Conservation (phyloP, 2,797 vertebrate genomes). For the Gymnocypris eckloni region DNA sequence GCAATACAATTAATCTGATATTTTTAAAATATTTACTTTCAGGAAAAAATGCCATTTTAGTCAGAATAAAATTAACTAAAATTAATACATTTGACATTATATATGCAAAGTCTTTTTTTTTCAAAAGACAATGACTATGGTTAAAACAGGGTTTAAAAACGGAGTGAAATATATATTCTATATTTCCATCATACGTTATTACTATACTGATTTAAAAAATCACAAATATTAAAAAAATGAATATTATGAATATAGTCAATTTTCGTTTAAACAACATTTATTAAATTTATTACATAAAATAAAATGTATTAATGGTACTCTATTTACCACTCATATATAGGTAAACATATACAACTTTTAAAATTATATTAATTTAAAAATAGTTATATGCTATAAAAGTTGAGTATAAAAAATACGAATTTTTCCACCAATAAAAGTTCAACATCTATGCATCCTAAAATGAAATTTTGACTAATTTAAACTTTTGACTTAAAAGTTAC, state of each 20-base stretch:
- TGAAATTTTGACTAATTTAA: not conserved
- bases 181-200: not conserved
- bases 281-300: not conserved
- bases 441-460: not conserved
- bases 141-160: not conserved
- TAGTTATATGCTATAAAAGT: not conserved
- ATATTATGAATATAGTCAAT: not conserved
- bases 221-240: not conserved
- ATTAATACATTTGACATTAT: not conserved
- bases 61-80: not conserved
- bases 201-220: not conserved
- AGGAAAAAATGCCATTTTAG: not conserved
- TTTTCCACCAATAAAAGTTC: not conserved
- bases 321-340: not conserved
- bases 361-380: not conserved
- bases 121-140: not conserved
- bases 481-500: not conserved
- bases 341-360: not conserved
- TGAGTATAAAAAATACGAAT: not conserved
- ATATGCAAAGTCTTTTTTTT: not conserved
- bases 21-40: not conserved
- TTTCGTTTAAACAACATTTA: not conserved
- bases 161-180: not conserved
- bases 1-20: not conserved
- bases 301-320: too few relatives aligned